Base-by-base conservation (phyloP, 2,888 invertebrate genomes). In the Ceratothoa steindachneri region DNA sequence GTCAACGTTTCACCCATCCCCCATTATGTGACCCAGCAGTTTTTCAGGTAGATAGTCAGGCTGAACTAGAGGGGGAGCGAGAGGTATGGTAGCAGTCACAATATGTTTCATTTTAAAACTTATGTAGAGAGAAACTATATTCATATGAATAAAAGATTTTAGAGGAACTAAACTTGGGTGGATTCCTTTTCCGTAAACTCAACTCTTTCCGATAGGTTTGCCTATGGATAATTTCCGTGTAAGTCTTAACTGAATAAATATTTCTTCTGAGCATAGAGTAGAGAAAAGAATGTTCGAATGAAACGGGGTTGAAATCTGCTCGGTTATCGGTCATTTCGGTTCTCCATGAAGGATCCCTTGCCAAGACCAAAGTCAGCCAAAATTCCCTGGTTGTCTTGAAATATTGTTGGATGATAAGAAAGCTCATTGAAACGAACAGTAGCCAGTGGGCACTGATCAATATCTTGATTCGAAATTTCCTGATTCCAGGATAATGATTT, bases 1-100 rank as follows among this genome's bases (percentile, higher is more conserved):
- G 67, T 78, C 78, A 27, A 78, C 75, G 24, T 75, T 78, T 31
- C 78, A 78, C 1, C 78, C 78, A 55, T 78, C 78, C 2, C 75
- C 78, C 12, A 75, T 73, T 22, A 78, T 75, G 19, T 73, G 31
- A 9, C 75, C 73, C 3, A 67, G 66, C n/a, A 72, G 72, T 2
- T 74, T 66, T 15, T 51, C 66, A 7, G 67, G 31, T 5, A 27
- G 60, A 60, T 67, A 69, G 9, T 69, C 72, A 0, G 72, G 75
- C 15, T 74, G 74, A 22, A 65, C 7, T 41, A 15, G 53, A n/a
- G 71, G 71, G 9, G 30, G 30, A 19, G 30, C 19, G 12, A n/a
- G 74, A 67, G 2, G 69, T 66, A n/a, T 72, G 76, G 41, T 73
- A 76, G 64, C 72, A 76, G 65, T 76, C 76, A 19, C 76, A 76